Evolutionary conservation across 2,113 vertebrate species (phyloP), one percentile per base, ranked within the genome.

Genomic region (Nibea coibor): DNA sequence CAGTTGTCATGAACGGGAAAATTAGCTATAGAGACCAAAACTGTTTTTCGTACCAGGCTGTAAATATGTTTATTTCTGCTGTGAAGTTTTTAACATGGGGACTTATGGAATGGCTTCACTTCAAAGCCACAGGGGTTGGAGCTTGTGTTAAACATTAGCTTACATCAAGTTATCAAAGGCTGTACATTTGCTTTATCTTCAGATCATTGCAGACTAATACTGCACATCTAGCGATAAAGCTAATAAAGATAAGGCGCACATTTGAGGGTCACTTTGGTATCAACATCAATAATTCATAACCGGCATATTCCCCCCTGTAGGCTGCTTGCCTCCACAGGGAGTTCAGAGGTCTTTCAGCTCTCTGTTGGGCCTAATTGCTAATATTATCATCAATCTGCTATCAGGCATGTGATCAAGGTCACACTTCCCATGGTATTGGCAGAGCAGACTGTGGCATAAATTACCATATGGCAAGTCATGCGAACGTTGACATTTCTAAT

Each of bases 241-340:
- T 14, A 65, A 47, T 35, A 53, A 76, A 47, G 39, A 75, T 42
- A n/a, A 28, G 43, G 42, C 31, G 1, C 22, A 1, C 4, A 43
- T 65, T 59, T n/a, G 19, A 20, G 10, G 35, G 61, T 12, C 24
- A 12, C 24, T 57, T 63, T 71, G 10, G 31, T 62, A 45, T 10
- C 48, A 28, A 10, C 7, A 15, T 42, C 22, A 63, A 63, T 63
- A 70, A 63, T 72, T 72, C 56, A 61, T 31, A 10, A 48, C 28
- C 26, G 11, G 10, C 59, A 51, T 39, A 50, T 73, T 61, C 26
- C 31, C 26, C 31, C n/a, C 31, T 28, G 11, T 56, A 39, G 35
- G 35, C 35, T 56, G 59, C 50, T 50, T 20, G 14, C 20, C 8
- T 26, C 45, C 22, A 67, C 42, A 17, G 17, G 35, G 35, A 63